Conservation (phyloP, 2,113 vertebrate genomes). For the Trogon melanurus region DNA sequence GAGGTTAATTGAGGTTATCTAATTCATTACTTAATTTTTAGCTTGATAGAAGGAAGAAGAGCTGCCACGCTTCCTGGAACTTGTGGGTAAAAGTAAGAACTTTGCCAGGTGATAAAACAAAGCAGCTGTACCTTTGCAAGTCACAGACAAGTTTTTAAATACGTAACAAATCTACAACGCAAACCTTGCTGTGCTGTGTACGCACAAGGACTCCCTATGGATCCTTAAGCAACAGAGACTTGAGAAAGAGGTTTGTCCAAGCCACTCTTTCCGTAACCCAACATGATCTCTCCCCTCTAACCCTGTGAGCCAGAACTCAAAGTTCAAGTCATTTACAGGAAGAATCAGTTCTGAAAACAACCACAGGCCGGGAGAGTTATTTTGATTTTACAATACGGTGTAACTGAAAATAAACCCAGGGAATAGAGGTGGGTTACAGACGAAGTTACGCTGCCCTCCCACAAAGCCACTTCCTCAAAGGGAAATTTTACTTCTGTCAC, state of each 20-base stretch:
- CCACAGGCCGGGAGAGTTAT: neutral
- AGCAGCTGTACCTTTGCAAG: accelerated
- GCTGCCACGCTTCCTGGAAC: neutral
- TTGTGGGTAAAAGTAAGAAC: neutral
- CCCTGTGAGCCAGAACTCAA: neutral
- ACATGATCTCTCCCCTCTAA: neutral
- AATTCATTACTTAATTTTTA: neutral
- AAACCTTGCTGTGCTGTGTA: neutral
- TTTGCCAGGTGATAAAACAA: neutral
- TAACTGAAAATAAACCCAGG: neutral
- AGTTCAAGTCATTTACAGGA: neutral
- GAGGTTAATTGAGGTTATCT: neutral
- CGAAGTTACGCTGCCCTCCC: neutral
- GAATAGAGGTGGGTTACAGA: neutral
- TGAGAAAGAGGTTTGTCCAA: neutral
- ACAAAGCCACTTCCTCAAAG: neutral
- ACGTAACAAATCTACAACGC: neutral
- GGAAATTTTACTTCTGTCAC: neutral
- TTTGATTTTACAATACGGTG: neutral
- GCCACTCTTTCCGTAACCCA: neutral
- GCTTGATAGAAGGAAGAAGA: neutral
- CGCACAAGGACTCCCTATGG: neutral
- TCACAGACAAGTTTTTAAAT: neutral
- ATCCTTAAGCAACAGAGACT: neutral
- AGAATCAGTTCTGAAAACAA: conserved; percentile 18